Evolutionary conservation across 2,888 invertebrate genomes (phyloP), one percentile per base, ranked within the genome.

Genomic region (Tholera decimalis): DNA sequence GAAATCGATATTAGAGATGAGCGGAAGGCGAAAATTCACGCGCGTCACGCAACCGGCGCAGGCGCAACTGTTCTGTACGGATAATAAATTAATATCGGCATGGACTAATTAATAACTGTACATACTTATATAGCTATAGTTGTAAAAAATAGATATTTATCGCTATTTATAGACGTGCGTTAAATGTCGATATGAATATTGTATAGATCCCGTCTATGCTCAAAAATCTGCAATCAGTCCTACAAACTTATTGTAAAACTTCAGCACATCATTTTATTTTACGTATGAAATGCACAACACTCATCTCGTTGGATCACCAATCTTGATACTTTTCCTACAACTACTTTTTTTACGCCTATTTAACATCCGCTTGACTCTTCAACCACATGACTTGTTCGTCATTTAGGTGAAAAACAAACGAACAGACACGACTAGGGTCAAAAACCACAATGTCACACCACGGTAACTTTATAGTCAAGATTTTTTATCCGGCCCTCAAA

Each of bases 21-120:
- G 72, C 92, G 92, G 92, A 93, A 90, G 87, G 82, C 88, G 85
- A 89, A 91, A 91, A 90, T 84, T 83, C 79, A 77, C 83, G 80
- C 79, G 59, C 72, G 79, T 77, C 92, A 92, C 91, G 93, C 92
- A 72, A 91, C 64, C 72, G 65, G 78, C 79, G 77, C 80, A 24
- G 28, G 64, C 83, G 79, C 78, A 60, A 58, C 50, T 69, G 50
- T 55, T 67, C 39, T 78, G 49, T 63, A 53, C 41, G 49, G 58
- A 53, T 78, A 50, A 61, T 66, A 58, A 73, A 58, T 39, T 39
- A 71, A 66, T 60, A 46, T 39, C 44, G 28, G 37, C 20, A 35
- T n/a, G 49, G n/a, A 46, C 9, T 51, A 54, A 66, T 65, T 55
- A 64, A 51, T 56, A 30, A n/a, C 35, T 55, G 3, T 13, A 56